Evolutionary conservation across 2,113 vertebrate species (phyloP), one percentile per base, ranked within the genome.

Genomic region (Gavia stellata): DNA sequence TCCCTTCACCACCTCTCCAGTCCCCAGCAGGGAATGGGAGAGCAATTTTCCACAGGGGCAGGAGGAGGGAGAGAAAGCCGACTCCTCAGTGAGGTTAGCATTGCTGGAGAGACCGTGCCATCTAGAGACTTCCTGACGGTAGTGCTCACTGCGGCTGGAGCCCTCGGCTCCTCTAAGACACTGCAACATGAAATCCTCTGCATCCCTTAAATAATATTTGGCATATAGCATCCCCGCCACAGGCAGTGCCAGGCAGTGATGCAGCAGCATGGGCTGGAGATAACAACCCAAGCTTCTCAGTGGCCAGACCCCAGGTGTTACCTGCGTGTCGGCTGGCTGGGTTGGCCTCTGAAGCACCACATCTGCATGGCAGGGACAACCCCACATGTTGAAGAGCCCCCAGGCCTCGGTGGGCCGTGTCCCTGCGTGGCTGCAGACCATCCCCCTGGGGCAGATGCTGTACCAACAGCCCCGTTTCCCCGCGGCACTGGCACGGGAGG

Each of bases 51-150:
- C 1, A 0, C 63, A 19, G 55, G 59, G 44, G 28, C 42, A 17
- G 53, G 59, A 56, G 72, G 31, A 66, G 73, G 50, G 42, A 14
- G 55, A 34, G 26, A 53, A 44, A 81, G 42, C 55, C 34, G 1
- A 9, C 28, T 63, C 17, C 47, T 23, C 17, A 10, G 44, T 6
- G 14, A 42, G 42, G 45, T 5, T 42, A 86, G 80, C 91, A 95
- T 97, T 83, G 87, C 81, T 97, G 92, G 95, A 59, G 80, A 87
- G 79, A 94, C 45, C 50, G 2, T 95, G 95, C 97, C 97, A 97
- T 34, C 97, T 97, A 97, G 94, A 96, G 97, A 44, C 86, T 15
- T 14, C 5, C 62, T 5, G 42, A 28, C 4, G 86, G 71, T 86
- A 97, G 91, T 91, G 86, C 89, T 86, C 25, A 3, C 36, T 79